Conservation (phyloP, 1,140 invertebrate species). For the Philopotamus ludificatus region DNA sequence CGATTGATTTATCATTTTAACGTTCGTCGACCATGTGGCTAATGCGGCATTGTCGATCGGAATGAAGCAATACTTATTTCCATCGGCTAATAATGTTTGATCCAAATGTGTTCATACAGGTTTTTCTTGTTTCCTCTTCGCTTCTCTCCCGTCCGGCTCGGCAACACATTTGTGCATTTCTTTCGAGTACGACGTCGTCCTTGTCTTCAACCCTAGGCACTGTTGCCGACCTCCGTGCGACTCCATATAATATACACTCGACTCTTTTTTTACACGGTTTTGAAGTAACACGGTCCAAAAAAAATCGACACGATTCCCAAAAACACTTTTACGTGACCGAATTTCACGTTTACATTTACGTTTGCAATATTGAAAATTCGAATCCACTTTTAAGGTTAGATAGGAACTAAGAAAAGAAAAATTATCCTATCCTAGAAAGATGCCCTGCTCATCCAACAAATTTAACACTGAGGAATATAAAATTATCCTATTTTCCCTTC, state of each 20-base stretch:
- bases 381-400: too few relatives aligned
- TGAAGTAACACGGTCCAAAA: neutral
- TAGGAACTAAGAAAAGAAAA: too few relatives aligned
- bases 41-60: too few relatives aligned
- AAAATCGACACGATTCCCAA: neutral
- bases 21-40: too few relatives aligned
- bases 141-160: neutral
- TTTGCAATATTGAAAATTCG: too few relatives aligned
- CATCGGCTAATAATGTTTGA: neutral
- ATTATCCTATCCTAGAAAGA: too few relatives aligned
- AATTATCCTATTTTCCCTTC: too few relatives aligned
- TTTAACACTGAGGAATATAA: too few relatives aligned
- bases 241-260: neutral
- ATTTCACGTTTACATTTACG: too few relatives aligned
- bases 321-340: neutral
- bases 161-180: slow-evolving; percentile 21
- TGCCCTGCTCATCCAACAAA: too few relatives aligned
- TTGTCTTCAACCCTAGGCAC: slow-evolving; percentile 24
- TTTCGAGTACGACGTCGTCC: slow-evolving; percentile 21
- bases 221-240: slow-evolving; percentile 27
- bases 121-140: slow-evolving; percentile 19
- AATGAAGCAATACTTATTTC: neutral
- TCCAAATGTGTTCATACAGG: slow-evolving; percentile 1
- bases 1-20: too few relatives aligned
- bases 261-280: neutral